These are phyloP conservation scores for Drosophila flavopinicola DNA, from an alignment of 2,888 invertebrate species.

Conservation along the genomic window DNA sequence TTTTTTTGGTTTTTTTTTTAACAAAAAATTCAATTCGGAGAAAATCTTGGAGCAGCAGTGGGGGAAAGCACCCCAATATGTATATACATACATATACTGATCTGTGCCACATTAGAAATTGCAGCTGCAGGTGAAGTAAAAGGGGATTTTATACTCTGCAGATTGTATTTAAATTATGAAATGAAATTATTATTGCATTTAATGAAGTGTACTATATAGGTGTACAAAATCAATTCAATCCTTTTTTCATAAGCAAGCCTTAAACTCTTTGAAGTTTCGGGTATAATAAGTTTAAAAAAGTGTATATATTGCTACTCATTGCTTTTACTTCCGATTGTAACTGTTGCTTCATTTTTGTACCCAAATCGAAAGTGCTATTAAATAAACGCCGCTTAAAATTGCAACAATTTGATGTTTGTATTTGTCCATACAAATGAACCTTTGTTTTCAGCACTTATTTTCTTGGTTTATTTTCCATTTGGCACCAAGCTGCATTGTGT, in stretches of 20 bases:
- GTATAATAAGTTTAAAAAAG: too few relatives aligned
- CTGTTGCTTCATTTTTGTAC: too few relatives aligned
- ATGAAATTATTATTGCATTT: too few relatives aligned
- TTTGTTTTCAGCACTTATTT: constrained; percentile 1
- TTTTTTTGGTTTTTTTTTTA: constrained; percentile 19
- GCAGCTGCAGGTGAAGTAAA: constrained; percentile 13
- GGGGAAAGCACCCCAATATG: constrained; percentile 1
- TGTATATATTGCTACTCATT: too few relatives aligned
- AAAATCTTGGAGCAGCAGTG: neutral
- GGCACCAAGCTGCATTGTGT: constrained; percentile 8
- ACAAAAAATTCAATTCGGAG: constrained; percentile 4
- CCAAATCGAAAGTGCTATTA: too few relatives aligned
- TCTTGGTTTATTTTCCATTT: constrained; percentile 3
- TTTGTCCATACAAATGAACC: neutral
- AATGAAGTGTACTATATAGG: too few relatives aligned
- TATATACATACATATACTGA: constrained; percentile 7
- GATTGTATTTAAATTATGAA: too few relatives aligned
- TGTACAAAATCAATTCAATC: too few relatives aligned
- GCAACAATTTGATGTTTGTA: constrained; percentile 1
- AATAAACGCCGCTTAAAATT: neutral
- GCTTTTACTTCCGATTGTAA: too few relatives aligned
- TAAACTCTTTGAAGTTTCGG: too few relatives aligned
- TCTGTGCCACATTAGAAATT: neutral
- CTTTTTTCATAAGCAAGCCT: too few relatives aligned
- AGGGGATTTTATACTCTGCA: too few relatives aligned